phyloP scores from a whole-genome alignment of 2,797 vertebrate genomes.

The Paramormyrops hopkinsi region DNA sequence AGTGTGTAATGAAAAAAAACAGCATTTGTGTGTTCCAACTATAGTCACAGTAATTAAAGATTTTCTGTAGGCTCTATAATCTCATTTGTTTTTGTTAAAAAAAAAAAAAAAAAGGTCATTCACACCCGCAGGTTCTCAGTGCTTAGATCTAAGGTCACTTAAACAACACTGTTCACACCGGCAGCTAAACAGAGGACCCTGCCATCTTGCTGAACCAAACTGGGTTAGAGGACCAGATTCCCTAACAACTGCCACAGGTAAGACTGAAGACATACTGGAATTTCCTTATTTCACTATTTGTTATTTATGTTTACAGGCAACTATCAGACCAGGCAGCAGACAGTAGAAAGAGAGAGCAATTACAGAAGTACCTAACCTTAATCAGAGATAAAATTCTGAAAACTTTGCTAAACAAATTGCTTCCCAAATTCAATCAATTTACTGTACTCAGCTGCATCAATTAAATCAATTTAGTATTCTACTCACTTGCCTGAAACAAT shows the following conservation, averaged over 20 bases:
- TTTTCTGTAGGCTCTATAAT: background rate
- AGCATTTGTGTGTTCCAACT: background rate
- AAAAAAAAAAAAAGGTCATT: background rate
- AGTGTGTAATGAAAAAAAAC: background rate
- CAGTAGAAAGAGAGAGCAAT: constrained; percentile 1
- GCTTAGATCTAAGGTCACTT: background rate
- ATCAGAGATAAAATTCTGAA: constrained; percentile 1
- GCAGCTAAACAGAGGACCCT: background rate
- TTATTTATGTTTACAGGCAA: background rate
- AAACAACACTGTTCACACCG: background rate
- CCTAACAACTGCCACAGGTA: constrained; percentile 1
- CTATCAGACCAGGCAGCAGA: background rate
- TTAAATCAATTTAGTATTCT: background rate
- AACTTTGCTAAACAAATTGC: constrained; percentile 7
- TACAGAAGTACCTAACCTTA: background rate
- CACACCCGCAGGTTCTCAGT: constrained; percentile 1
- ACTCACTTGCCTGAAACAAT: background rate
- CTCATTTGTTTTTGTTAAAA: background rate
- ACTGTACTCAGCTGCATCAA: constrained; percentile 4
- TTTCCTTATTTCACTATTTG: background rate
- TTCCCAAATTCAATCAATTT: constrained; percentile 1
- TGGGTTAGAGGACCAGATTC: background rate
- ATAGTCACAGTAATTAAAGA: background rate
- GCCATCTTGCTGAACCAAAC: background rate
- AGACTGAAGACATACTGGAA: background rate